Evolutionary conservation across 1,140 invertebrate species (phyloP), one percentile per base, ranked within the genome.

Genomic region (Trichonephila clavipes): DNA sequence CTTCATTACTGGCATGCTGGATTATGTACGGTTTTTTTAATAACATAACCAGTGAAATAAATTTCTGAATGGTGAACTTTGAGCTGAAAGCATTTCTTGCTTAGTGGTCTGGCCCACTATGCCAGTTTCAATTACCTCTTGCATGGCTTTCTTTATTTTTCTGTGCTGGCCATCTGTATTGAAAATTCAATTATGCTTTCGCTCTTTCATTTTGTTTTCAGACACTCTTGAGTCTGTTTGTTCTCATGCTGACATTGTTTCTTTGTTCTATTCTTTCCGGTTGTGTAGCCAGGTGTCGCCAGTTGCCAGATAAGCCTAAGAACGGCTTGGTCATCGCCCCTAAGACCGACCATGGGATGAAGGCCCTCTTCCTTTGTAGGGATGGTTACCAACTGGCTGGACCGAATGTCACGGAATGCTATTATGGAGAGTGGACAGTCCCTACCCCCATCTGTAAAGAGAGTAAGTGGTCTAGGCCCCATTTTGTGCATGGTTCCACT

Each of bases 271-370:
- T 89, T 66, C 64, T 89, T 16, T 85, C 81, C 19, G n/a, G n/a
- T 21, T 40, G 16, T 94, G 8, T 24, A 95, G 95, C 94, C 2
- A 94, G 97, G 97, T 99, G 99, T 95, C 98, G 98, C 95, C 97
- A 97, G 95, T 97, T 99, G 96, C 99, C 99, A 0, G 97, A 97
- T 94, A 96, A 97, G 12, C 98, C 99, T 0, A 97, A 98, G 66
- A 97, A 99, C 95, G 99, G 99, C 1, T 98, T 99, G 97, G 98
- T 99, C 2, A 98, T 99, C 87, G 99, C 99, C 0, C 98, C 98
- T 0, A 99, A 99, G 95, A 98, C 98, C 3, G 98, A 99, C 94
- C 99, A 99, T 95, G 98, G 98, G 0, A 98, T 99, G 97, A 97
- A 97, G 95, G 99, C 98, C 0, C 96, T 98, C 14, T 99, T 98